phyloP scores from a whole-genome alignment of 2,797 vertebrate genomes.

The Channa striata region DNA sequence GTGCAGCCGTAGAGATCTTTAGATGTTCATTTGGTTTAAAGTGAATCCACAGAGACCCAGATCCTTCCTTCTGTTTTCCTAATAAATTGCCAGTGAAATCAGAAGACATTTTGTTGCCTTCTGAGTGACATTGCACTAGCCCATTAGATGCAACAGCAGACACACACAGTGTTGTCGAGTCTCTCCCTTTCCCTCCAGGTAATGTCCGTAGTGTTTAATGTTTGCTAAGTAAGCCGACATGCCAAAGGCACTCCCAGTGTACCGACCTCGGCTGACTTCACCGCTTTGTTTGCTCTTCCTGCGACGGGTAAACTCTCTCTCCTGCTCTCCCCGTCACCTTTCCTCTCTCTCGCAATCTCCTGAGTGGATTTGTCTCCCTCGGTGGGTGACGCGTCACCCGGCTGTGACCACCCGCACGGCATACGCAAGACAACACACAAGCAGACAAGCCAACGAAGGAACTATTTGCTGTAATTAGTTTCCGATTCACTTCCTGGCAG shows the following conservation, averaged over 20 bases:
- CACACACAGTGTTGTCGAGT: conserved; percentile 16
- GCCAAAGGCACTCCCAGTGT: conserved; percentile 60
- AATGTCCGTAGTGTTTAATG: conserved; percentile 45
- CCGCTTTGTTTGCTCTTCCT: conserved; percentile 74
- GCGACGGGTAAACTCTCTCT: conserved; percentile 51
- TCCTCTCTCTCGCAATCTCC: conserved; percentile 8
- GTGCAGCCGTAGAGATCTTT: too few species aligned
- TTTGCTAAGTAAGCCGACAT: conserved; percentile 65
- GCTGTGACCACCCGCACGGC: conserved; percentile 7
- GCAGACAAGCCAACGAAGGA: background rate
- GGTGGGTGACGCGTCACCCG: conserved; percentile 14
- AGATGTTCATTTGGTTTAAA: too few species aligned
- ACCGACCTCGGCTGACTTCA: conserved; percentile 24
- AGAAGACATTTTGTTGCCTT: background rate
- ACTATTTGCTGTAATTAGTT: conserved; percentile 11
- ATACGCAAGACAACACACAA: conserved; percentile 30
- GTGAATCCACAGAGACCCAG: too few species aligned
- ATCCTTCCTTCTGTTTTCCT: too few species aligned
- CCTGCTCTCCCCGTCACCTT: conserved; percentile 9
- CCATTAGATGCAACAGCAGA: background rate
- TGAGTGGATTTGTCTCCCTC: conserved; percentile 28
- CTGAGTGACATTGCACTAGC: background rate
- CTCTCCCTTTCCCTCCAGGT: conserved; percentile 14
- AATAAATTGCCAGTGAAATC: background rate
- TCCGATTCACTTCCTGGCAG: background rate